Evolutionary conservation across 2,113 vertebrate genomes (phyloP).

Genomic region (Chascanopsetta lugubris): DNA sequence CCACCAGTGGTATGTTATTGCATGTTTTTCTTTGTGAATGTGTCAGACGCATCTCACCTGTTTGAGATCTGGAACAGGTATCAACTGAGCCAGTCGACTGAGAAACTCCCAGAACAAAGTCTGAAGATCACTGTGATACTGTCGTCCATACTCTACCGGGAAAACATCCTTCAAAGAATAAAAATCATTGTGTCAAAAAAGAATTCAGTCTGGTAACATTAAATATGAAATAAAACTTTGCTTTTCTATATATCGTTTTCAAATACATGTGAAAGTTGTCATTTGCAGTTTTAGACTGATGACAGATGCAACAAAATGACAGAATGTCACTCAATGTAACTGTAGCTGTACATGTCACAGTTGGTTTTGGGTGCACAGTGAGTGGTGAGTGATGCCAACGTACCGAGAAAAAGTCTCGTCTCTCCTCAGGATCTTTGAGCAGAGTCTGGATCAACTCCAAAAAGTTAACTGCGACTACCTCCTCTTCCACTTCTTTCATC

Average conservation of each 20-base stretch:
- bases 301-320: not conserved
- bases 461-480: slow-evolving; percentile 46
- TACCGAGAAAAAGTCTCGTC: slow-evolving; percentile 68
- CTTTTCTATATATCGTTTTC: not conserved
- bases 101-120: slow-evolving; percentile 82
- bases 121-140: slow-evolving; percentile 79
- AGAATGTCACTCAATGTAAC: not conserved
- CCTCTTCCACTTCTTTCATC: slow-evolving; percentile 43
- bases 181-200: not conserved
- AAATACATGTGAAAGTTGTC: not conserved
- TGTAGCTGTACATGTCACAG: not conserved
- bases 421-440: slow-evolving; percentile 66
- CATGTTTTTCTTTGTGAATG: not conserved
- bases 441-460: slow-evolving; percentile 65
- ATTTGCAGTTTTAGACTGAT: not conserved
- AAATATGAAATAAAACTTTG: not conserved
- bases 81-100: slow-evolving; percentile 74
- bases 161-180: slow-evolving; percentile 71
- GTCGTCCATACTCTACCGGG: slow-evolving; percentile 77
- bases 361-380: not conserved
- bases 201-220: not conserved
- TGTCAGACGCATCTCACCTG: slow-evolving; percentile 57
- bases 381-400: slow-evolving; percentile 1
- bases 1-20: not conserved
- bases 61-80: slow-evolving; percentile 70